These are phyloP conservation scores for Meghimatium bilineatum DNA, from an alignment of 2,888 invertebrate species.

Conservation along the genomic window DNA sequence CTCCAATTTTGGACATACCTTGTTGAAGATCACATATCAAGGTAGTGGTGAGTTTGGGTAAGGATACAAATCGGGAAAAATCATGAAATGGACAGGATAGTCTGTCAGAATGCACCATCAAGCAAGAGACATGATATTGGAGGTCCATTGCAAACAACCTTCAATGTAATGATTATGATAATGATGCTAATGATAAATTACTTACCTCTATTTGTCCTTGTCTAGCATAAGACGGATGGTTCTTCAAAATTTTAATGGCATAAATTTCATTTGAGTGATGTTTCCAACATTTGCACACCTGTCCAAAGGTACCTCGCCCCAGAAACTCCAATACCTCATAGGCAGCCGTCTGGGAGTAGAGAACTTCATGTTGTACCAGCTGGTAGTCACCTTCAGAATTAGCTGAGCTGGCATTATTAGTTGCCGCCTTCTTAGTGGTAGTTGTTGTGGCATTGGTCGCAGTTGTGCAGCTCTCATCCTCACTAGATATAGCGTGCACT, in stretches of 20 bases:
- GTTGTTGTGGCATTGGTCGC: constrained; percentile 59
- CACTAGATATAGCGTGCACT: constrained; percentile 72
- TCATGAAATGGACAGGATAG: too few relatives aligned
- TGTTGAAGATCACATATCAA: too few relatives aligned
- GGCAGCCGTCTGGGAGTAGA: constrained; percentile 94
- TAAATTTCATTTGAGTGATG: constrained; percentile 99
- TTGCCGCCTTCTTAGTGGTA: constrained; percentile 54
- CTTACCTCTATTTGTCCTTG: constrained; percentile 97
- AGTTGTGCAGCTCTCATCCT: constrained; percentile 73
- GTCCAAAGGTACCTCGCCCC: constrained; percentile 98
- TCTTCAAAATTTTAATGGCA: constrained; percentile 99
- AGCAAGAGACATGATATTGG: too few relatives aligned
- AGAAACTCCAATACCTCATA: constrained; percentile 98
- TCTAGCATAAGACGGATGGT: constrained; percentile 99
- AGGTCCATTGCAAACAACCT: too few relatives aligned
- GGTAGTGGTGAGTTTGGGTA: too few relatives aligned
- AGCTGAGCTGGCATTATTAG: constrained; percentile 63
- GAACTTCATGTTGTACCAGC: constrained; percentile 97
- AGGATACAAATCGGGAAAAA: too few relatives aligned
- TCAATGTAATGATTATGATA: too few relatives aligned
- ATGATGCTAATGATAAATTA: too few relatives aligned
- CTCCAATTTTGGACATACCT: too few relatives aligned
- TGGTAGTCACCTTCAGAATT: constrained; percentile 94
- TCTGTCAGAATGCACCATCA: too few relatives aligned
- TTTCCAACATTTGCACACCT: constrained; percentile 99